Evolutionary conservation across 2,888 invertebrate genomes (phyloP).

Genomic region (Nineta flava): DNA sequence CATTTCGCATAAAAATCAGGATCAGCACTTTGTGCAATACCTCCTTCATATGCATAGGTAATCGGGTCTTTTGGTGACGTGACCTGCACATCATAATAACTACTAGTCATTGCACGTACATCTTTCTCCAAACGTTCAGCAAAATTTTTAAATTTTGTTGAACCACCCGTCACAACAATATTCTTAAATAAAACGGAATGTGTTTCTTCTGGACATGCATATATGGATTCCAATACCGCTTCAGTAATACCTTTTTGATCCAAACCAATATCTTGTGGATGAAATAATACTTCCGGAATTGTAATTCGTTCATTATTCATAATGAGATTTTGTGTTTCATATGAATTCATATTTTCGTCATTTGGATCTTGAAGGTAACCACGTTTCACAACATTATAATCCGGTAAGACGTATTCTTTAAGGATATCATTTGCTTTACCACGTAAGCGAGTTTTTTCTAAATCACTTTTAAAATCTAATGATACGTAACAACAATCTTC

Average conservation of each 20-base stretch:
- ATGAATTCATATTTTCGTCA: conserved; percentile 27
- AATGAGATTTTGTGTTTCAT: conserved; percentile 61
- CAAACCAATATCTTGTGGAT: conserved; percentile 89
- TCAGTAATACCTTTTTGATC: conserved; percentile 84
- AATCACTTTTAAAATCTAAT: conserved; percentile 62
- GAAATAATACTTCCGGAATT: conserved; percentile 87
- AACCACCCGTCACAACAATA: conserved; percentile 74
- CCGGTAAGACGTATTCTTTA: conserved; percentile 88
- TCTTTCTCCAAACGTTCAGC: conserved; percentile 61
- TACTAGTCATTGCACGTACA: conserved; percentile 60
- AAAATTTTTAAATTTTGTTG: conserved; percentile 68
- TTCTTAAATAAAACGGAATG: conserved; percentile 65
- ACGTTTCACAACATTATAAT: conserved; percentile 77
- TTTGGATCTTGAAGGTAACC: conserved; percentile 33
- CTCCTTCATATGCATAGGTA: conserved; percentile 82
- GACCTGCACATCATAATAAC: conserved; percentile 62
- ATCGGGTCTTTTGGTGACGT: conserved; percentile 53
- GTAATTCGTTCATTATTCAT: conserved; percentile 89
- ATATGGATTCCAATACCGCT: conserved; percentile 64
- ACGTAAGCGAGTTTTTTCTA: conserved; percentile 46
- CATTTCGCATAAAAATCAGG: conserved; percentile 53
- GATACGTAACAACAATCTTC: conserved; percentile 95
- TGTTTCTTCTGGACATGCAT: conserved; percentile 53
- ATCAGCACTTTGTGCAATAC: conserved; percentile 55
- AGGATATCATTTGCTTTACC: conserved; percentile 52